These are phyloP conservation scores for Drosophila tropicalis DNA, from an alignment of 1,140 invertebrate species.

Conservation along the genomic window DNA sequence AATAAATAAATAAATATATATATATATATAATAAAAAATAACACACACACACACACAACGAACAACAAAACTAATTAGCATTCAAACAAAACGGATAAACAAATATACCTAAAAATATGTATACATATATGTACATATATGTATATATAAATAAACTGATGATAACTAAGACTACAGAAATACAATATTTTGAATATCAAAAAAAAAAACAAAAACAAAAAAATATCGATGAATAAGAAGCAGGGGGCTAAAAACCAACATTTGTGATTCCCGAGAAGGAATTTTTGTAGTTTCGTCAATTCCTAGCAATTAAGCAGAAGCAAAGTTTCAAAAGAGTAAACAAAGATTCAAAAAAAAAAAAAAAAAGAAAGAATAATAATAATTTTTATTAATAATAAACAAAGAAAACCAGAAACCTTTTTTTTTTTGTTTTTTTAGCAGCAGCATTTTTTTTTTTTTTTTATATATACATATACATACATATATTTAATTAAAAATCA, in stretches of 20 bases:
- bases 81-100: conserved; percentile 47
- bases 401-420: conserved; percentile 38
- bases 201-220: neutral
- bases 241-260: conserved; percentile 39
- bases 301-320: conserved; percentile 68
- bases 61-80: conserved; percentile 60
- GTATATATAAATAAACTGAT: conserved; percentile 45
- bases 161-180: conserved; percentile 65
- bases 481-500: conserved; percentile 55
- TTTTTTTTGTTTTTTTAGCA: conserved; percentile 41
- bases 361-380: conserved; percentile 24
- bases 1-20: too few species aligned
- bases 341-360: conserved; percentile 8
- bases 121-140: conserved; percentile 32
- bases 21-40: conserved; percentile 32
- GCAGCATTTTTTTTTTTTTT: conserved; percentile 58
- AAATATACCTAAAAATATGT: conserved; percentile 46
- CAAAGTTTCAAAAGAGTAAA: conserved; percentile 53
- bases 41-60: conserved; percentile 29
- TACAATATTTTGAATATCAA: conserved; percentile 56
- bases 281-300: conserved; percentile 78
- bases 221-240: neutral
- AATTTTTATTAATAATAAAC: neutral
- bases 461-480: neutral
- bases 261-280: conserved; percentile 31